These are phyloP conservation scores for Drosophila kurseongensis DNA, from an alignment of 1,140 invertebrate genomes.

Conservation along the genomic window DNA sequence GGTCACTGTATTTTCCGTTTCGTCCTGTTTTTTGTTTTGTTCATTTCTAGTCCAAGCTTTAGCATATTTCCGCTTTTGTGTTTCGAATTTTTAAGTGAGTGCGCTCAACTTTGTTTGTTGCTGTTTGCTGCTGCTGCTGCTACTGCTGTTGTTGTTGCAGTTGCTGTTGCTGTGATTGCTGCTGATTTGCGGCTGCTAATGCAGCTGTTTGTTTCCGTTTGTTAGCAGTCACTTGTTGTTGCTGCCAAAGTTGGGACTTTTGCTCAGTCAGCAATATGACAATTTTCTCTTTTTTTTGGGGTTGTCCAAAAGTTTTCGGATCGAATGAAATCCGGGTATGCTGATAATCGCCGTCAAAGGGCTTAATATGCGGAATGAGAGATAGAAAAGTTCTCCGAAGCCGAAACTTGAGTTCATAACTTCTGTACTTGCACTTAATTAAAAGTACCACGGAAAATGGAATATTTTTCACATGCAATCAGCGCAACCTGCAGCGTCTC, in stretches of 20 bases:
- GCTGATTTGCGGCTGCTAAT: conserved; percentile 78
- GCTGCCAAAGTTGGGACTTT: conserved; percentile 33
- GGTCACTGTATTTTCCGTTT: not conserved
- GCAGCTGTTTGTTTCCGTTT: conserved; percentile 82
- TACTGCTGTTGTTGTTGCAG: no score
- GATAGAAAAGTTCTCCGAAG: conserved; percentile 33
- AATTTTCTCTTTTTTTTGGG: conserved; percentile 13
- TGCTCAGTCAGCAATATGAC: conserved; percentile 23
- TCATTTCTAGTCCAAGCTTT: conserved; percentile 56
- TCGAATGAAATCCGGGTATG: conserved; percentile 9
- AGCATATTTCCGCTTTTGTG: conserved; percentile 80
- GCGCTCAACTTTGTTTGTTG: conserved; percentile 64
- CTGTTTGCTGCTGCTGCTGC: conserved; percentile 42
- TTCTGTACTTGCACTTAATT: conserved; percentile 64
- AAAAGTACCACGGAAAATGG: conserved; percentile 49
- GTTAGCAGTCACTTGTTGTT: conserved; percentile 67
- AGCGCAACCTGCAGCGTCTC: conserved; percentile 46
- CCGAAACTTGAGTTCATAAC: conserved; percentile 36
- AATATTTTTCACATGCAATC: conserved; percentile 71
- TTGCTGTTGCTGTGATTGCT: conserved; percentile 43
- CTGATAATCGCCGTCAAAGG: conserved; percentile 52
- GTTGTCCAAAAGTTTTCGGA: conserved; percentile 19
- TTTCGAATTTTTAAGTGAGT: conserved; percentile 79
- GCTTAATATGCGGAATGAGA: conserved; percentile 38
- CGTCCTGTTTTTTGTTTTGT: conserved; percentile 8